Conservation (phyloP, 2,888 invertebrate species). For the Conops quadrifasciatus region DNA sequence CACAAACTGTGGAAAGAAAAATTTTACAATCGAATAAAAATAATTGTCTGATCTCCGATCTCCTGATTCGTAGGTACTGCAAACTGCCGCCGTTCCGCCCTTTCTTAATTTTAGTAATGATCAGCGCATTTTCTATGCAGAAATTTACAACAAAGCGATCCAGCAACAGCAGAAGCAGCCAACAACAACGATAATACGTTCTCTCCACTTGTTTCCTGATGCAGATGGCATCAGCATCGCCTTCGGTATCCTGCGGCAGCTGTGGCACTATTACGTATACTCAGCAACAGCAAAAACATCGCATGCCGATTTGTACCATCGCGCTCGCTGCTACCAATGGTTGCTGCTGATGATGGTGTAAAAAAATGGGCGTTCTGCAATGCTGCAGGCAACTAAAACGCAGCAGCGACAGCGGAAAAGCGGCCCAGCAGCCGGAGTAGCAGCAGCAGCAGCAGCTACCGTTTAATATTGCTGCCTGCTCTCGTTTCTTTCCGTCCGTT, state of each 20-base stretch:
- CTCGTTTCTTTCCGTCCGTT: constrained; percentile 14
- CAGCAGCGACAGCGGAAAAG: not conserved
- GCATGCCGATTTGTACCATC: not conserved
- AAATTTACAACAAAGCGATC: not conserved
- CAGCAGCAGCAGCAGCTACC: constrained; percentile 21
- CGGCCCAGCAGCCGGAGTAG: not conserved
- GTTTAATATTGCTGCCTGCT: constrained; percentile 28
- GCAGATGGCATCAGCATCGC: not conserved
- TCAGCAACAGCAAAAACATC: not conserved
- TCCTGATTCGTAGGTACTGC: too few relatives aligned
- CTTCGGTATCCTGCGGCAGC: not conserved
- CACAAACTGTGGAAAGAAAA: too few relatives aligned
- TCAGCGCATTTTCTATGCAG: not conserved
- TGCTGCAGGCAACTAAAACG: not conserved
- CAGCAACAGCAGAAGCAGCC: not conserved
- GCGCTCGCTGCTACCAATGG: not conserved
- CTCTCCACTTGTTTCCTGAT: not conserved
- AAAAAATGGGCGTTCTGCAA: constrained; percentile 29
- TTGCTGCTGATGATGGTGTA: not conserved
- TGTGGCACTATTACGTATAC: not conserved
- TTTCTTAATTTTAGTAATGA: not conserved
- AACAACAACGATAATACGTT: not conserved
- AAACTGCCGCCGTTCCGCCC: not conserved
- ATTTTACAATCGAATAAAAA: too few relatives aligned
- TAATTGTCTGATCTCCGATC: too few relatives aligned